These are phyloP conservation scores for Actinostola sp. DNA, from an alignment of 92 coral and sea anemone species.

Conservation along the genomic window DNA sequence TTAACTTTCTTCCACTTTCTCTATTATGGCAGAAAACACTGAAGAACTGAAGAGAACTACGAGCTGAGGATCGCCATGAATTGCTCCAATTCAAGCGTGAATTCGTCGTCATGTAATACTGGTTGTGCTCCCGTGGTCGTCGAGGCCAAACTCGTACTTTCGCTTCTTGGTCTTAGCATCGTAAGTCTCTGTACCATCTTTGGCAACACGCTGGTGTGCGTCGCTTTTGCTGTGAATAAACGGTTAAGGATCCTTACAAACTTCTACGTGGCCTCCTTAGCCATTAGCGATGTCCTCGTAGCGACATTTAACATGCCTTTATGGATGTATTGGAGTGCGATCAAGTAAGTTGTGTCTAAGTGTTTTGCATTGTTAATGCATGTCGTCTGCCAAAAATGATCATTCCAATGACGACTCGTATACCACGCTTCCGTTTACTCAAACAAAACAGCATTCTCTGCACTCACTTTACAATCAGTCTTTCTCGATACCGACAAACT, in stretches of 20 bases:
- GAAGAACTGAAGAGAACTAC: conserved; percentile 1
- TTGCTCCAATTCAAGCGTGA: conserved; percentile 20
- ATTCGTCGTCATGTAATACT: background rate
- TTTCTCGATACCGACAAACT: too few species aligned
- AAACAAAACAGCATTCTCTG: too few species aligned
- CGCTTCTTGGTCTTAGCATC: conserved; percentile 57
- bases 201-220: conserved; percentile 81
- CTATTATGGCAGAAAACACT: conserved; percentile 23
- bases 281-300: conserved; percentile 79
- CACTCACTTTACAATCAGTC: too few species aligned
- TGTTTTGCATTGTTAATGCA: background rate
- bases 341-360: conserved; percentile 34
- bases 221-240: conserved; percentile 86
- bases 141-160: conserved; percentile 39
- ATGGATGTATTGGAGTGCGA: conserved; percentile 68
- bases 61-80: conserved; percentile 10
- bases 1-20: too few species aligned
- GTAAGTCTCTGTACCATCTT: conserved; percentile 76
- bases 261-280: conserved; percentile 84
- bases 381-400: background rate
- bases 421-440: background rate
- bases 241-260: conserved; percentile 74
- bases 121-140: conserved; percentile 12
- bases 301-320: conserved; percentile 77
- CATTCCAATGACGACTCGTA: background rate